These are phyloP conservation scores for Pollicipes pollicipes DNA, from an alignment of 1,140 invertebrate species.

Conservation along the genomic window DNA sequence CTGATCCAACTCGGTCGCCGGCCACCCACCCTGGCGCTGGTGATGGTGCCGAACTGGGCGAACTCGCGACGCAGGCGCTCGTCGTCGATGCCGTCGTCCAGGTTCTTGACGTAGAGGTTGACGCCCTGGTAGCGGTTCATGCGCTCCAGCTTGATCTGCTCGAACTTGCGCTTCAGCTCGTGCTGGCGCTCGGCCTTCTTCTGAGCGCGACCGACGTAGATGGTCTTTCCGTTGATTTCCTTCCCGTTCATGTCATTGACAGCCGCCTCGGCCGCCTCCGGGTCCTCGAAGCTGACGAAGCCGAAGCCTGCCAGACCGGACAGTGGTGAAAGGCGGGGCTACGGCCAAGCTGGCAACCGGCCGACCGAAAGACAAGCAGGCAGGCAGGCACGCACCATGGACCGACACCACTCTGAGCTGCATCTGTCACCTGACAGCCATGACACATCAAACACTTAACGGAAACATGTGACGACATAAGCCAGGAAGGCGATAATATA, in stretches of 20 bases:
- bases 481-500: too few species aligned
- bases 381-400: too few species aligned
- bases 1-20: slow-evolving; percentile 31
- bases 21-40: slow-evolving; percentile 93
- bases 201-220: slow-evolving; percentile 87
- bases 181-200: slow-evolving; percentile 96
- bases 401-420: too few species aligned
- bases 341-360: too few species aligned
- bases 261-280: slow-evolving; percentile 84
- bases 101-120: slow-evolving; percentile 95
- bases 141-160: slow-evolving; percentile 84
- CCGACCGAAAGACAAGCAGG: too few species aligned
- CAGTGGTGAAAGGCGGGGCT: too few species aligned
- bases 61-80: slow-evolving; percentile 88
- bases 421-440: too few species aligned
- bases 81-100: slow-evolving; percentile 95
- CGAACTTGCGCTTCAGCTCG: slow-evolving; percentile 90
- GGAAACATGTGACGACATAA: too few species aligned
- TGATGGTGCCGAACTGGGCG: slow-evolving; percentile 84
- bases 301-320: slow-evolving; percentile 67
- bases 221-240: slow-evolving; percentile 29
- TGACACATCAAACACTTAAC: too few species aligned
- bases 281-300: slow-evolving; percentile 97
- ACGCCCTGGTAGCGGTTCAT: slow-evolving; percentile 76
- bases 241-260: slow-evolving; percentile 79